Evolutionary conservation across 2,888 invertebrate genomes (phyloP).

Genomic region (Thymelicus sylvestris): DNA sequence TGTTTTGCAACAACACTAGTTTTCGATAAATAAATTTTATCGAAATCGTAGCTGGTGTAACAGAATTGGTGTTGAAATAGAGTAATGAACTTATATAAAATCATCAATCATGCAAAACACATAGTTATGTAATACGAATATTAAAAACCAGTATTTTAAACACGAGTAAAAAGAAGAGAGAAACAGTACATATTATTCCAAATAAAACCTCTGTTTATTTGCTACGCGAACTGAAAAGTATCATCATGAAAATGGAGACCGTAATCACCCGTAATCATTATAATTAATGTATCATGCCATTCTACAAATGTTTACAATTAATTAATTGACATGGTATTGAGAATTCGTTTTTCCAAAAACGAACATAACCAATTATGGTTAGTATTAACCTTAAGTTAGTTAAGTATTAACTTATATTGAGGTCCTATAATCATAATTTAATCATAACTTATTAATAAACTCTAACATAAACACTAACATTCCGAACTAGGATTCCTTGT

Average conservation of each 20-base stretch:
- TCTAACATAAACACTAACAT: too few species aligned
- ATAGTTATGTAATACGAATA: not conserved
- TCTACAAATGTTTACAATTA: constrained; percentile 19
- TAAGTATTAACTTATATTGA: too few species aligned
- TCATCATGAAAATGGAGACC: constrained; percentile 1
- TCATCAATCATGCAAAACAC: too few species aligned
- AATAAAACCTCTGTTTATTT: constrained; percentile 4
- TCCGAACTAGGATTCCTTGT: too few species aligned
- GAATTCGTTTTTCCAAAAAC: not conserved
- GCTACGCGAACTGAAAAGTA: not conserved
- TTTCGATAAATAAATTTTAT: not conserved
- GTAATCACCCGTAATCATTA: constrained; percentile 12
- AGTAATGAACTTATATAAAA: too few species aligned
- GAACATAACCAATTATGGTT: not conserved
- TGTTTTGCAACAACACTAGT: not conserved
- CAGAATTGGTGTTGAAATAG: too few species aligned
- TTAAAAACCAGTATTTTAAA: not conserved
- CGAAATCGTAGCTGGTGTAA: not conserved
- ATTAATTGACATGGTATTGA: constrained; percentile 18
- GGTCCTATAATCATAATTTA: too few species aligned
- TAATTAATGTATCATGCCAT: constrained; percentile 12
- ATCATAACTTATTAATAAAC: too few species aligned
- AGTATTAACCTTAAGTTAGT: too few species aligned
- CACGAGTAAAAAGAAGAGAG: not conserved
- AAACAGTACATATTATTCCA: not conserved